Base-by-base conservation (phyloP, 2,797 vertebrate species). In the Sternotherus odoratus region DNA sequence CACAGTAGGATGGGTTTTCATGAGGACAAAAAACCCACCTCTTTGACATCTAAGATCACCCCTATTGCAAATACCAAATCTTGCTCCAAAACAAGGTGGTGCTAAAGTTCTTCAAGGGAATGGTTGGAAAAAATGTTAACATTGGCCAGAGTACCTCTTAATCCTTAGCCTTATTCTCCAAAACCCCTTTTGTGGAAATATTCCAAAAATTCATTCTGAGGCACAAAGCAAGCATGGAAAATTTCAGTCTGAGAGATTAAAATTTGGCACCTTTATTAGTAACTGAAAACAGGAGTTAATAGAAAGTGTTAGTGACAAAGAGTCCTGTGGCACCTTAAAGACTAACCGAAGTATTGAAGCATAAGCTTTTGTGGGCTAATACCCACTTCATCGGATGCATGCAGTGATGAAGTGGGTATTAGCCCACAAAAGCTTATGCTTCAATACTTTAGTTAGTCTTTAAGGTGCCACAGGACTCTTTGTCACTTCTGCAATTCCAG, bases 91-190 rank as follows among this genome's bases (percentile, higher is more conserved):
- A 39, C 6, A 43, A 1, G 60, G 80, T 23, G 81, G 39, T 19
- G n/a, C 24, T 82, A 72, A 94, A 90, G 10, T 36, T 87, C 75
- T 83, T 84, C 13, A 89, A 88, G 50, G 79, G 63, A 78, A 89
- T n/a, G 3, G 33, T 5, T 54, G 26, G 83, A 39, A 79, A 90
- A 91, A 83, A 6, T 50, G 87, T 51, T 75, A 77, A 66, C 84
- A 79, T 4, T 78, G 85, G n/a, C 9, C 82, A 83, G 30, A 60
- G 30, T 60, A 60, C 30, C 30, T 60, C 16, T 60, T 17, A 72
- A 9, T 26, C 85, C 3, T 16, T 75, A 30, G 77, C 48, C 43
- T 85, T 15, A 78, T 63, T 36, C 87, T 39, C 39, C 88, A 26
- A 94, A 66, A 66, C n/a, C 8, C 16, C 36, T 69, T 39, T 69